Percentiles rank a stretch among this genome's conserved stretches.
phyloP scores from a whole-genome alignment of 2,797 vertebrate genomes.

The Poliocrania exsul region DNA sequence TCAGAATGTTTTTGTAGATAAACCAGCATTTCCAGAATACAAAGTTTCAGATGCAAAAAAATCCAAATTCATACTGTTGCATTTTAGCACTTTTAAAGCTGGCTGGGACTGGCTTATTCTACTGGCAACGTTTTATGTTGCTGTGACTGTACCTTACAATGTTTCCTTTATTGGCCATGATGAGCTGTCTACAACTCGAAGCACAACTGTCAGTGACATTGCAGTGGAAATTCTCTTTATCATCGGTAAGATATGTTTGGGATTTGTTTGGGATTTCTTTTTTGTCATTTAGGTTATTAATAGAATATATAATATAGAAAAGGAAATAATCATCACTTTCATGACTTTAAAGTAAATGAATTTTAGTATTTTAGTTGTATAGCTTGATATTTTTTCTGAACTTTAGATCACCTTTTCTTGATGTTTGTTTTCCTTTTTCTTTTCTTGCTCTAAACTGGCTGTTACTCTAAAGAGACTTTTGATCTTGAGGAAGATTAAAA shows the following conservation, averaged over 20 bases:
- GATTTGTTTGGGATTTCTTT: background rate
- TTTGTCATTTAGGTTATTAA: background rate
- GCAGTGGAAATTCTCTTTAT: slow-evolving; percentile 98
- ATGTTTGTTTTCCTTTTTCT: background rate
- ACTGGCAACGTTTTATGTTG: slow-evolving; percentile 96
- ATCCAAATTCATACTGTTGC: slow-evolving; percentile 95
- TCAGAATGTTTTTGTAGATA: slow-evolving; percentile 97
- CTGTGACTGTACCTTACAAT: slow-evolving; percentile 97
- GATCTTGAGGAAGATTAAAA: background rate
- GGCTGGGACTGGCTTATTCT: slow-evolving; percentile 99
- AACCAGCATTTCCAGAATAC: slow-evolving; percentile 94
- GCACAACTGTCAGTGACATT: slow-evolving; percentile 96
- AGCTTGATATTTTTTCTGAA: background rate
- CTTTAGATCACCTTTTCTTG: background rate
- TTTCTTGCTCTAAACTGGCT: background rate
- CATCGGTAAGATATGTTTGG: slow-evolving; percentile 82
- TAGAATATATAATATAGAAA: background rate
- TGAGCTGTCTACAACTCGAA: slow-evolving; percentile 89
- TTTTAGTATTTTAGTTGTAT: background rate
- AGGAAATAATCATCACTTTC: background rate
- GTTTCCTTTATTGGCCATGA: slow-evolving; percentile 97
- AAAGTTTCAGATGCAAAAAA: slow-evolving; percentile 98
- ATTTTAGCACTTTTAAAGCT: slow-evolving; percentile 98
- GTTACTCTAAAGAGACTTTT: background rate
- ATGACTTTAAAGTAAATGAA: background rate